A percentile compares a stretch with the other conserved stretches of the same genome.
Evolutionary conservation across 1,140 invertebrate species (phyloP).

Genomic region (Caenorhabditis tropicalis): DNA sequence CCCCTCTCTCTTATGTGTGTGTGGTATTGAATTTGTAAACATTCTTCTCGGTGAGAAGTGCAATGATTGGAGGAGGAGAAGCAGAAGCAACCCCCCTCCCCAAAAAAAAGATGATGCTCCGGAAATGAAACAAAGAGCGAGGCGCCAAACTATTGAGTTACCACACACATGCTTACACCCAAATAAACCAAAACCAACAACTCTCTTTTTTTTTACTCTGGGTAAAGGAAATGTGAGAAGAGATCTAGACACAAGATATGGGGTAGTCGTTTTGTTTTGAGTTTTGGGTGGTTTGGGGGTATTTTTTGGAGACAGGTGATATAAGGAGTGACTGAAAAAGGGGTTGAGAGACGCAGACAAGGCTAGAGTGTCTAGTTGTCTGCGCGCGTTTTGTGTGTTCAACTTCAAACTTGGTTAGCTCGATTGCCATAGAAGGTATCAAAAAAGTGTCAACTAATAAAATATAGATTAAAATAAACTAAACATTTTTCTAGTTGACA

Average conservation of each 20-base stretch:
- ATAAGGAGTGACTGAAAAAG: too few species aligned
- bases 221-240: neutral
- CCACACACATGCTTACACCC: neutral
- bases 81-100: neutral
- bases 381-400: too few species aligned
- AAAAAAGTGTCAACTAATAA: too few species aligned
- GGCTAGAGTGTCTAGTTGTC: too few species aligned
- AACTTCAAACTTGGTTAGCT: too few species aligned
- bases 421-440: too few species aligned
- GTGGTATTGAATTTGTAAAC: constrained; percentile 41
- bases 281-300: too few species aligned
- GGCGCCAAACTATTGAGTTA: neutral
- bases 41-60: neutral
- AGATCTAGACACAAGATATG: neutral
- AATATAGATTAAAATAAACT: too few species aligned
- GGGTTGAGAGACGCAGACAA: too few species aligned
- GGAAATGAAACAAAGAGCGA: constrained; percentile 26
- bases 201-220: neutral
- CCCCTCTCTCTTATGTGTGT: neutral
- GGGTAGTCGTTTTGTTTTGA: neutral
- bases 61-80: neutral
- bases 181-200: neutral
- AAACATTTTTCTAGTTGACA: too few species aligned
- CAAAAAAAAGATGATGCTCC: neutral
- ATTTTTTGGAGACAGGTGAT: too few species aligned